Evolutionary conservation across 2,113 vertebrate species (phyloP), one percentile per base, ranked within the genome.

Genomic region (Odontesthes bonariensis): DNA sequence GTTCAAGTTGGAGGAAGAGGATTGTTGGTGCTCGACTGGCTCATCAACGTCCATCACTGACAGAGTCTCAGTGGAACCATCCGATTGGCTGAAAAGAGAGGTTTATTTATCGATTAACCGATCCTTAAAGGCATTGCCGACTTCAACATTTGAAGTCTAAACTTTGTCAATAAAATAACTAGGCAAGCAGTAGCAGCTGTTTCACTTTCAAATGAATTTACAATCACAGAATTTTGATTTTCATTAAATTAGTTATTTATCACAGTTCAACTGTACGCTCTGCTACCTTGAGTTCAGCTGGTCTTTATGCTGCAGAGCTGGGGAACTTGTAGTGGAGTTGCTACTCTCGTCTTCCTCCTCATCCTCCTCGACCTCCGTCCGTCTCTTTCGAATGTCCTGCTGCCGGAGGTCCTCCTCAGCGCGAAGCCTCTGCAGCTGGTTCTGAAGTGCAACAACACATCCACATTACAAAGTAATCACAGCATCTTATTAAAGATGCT

Each of bases 31-130:
- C 0, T 91, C 77, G 0, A 90, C 77, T 0, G 94, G 93, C 8
- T 93, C 93, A 1, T 94, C 93, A 0, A 89, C 85, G 16, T 91
- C 94, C 61, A 93, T 95, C 82, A 96, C 84, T 0, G 97, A 95
- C n/a, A 98, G 93, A 0, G 97, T 99, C 91, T 98, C 97, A 0
- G 98, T 97, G 59, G 97, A 98, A 54, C 96, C 89, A 0, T 96
- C 95, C 0, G 96, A 97, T 27, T 92, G 95, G 65, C 97, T 99
- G 92, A 12, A 80, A 79, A n/a, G 9, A 75, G 0, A 71, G 14
- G 23, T 67, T 35, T 6, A 8, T 12, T 66, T 42, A 2, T 20
- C 12, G 0, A 8, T 57, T 33, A 51, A 17, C 11, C 1, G 54
- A 9, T 57, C 32, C 3, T 33, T 10, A 17, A 19, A 17, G 27